Base-by-base conservation (phyloP, 2,888 invertebrate genomes). In the Lasioglossum oenotherae region DNA sequence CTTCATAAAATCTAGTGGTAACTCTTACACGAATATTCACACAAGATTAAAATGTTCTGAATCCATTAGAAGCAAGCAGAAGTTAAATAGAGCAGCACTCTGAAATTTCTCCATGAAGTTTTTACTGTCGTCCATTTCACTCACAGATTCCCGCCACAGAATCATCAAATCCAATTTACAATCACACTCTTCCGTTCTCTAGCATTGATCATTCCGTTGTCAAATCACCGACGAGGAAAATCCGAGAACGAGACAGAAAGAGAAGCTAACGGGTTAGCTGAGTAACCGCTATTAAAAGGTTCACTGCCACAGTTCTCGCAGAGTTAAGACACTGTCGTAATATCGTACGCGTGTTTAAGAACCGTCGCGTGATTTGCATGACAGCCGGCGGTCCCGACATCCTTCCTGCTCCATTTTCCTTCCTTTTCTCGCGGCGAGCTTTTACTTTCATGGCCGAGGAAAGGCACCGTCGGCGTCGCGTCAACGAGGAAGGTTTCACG, bases 361-460 rank as follows among this genome's bases (percentile, higher is more conserved):
- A 72, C 19, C 60, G 38, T 74, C 49, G 23, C 71, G 60, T 46
- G 31, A 57, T 49, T 41, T 71, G 64, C 72, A 73, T 49, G 72
- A 57, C 44, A 12, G 60, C 49, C 53, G 31, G 19, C 78, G 38
- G 31, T 74, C 71, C 41, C 44, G 38, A 41, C 67, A 74, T 87
- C 83, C 87, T 91, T 91, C 86, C 85, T 91, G 85, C 78, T 91
- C 89, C 76, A 88, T 83, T 89, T 86, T 88, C 84, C 71, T 81
- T 76, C 88, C 84, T 91, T 81, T 80, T 87, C 84, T 78, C 57
- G 27, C 57, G 64, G 82, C 71, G 71, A 69, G 90, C 91, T 91
- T 90, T 91, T 91, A 91, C 91, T 91, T 91, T 91, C 91, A 91
- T 88, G 91, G 90, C 69, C 91, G 91, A 91, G 88, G 85, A 90